Percentiles rank a stretch among this genome's conserved stretches.
These are phyloP conservation scores for Venturia canescens DNA, from an alignment of 1,140 invertebrate species.

Conservation along the genomic window DNA sequence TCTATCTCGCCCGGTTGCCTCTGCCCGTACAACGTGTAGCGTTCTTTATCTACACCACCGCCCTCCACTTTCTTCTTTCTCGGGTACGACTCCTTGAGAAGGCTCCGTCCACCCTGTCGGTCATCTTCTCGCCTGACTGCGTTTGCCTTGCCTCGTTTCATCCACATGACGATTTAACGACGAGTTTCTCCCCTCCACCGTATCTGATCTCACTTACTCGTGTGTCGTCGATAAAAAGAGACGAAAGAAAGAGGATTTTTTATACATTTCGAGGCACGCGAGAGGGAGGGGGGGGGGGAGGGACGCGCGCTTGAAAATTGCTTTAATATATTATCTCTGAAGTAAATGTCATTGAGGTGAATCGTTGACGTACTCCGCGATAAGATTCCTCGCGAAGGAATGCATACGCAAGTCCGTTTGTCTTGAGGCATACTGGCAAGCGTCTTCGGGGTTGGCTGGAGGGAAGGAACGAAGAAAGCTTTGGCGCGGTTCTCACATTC, in stretches of 20 bases:
- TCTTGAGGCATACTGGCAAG: background rate
- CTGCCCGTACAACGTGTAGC: slow-evolving; percentile 61
- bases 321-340: slow-evolving; percentile 27
- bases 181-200: background rate
- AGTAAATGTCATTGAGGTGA: slow-evolving; percentile 19
- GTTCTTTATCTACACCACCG: slow-evolving; percentile 19
- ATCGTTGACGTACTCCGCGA: slow-evolving; percentile 29
- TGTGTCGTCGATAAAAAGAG: slow-evolving; percentile 2
- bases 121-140: slow-evolving; percentile 50
- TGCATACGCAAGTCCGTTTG: slow-evolving; percentile 37
- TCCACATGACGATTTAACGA: slow-evolving; percentile 36
- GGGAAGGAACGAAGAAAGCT: slow-evolving; percentile 48
- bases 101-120: background rate
- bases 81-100: slow-evolving; percentile 32
- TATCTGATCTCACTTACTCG: slow-evolving; percentile 16
- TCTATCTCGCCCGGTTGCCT: slow-evolving; percentile 74
- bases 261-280: background rate
- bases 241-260: background rate
- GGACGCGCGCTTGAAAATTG: slow-evolving; percentile 12
- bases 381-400: slow-evolving; percentile 15
- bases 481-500: slow-evolving; percentile 22
- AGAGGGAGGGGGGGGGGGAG: background rate
- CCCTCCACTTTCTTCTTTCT: slow-evolving; percentile 17
- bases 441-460: slow-evolving; percentile 57
- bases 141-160: slow-evolving; percentile 15